A percentile compares a stretch with the other conserved stretches of the same genome.
Conservation (phyloP, 2,888 invertebrate genomes). For the Poecilus cupreus region DNA sequence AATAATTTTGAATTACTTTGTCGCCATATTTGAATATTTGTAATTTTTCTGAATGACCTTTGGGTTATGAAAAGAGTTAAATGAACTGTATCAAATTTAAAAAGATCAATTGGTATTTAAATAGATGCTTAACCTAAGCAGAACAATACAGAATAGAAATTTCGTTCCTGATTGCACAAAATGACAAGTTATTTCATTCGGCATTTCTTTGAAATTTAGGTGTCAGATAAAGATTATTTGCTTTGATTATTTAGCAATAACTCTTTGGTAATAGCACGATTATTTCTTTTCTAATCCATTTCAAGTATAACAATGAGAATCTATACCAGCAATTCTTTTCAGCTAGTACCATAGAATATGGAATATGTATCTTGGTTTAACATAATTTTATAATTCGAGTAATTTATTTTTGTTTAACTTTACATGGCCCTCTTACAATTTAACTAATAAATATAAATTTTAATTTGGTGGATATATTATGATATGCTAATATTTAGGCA, state of each 20-base stretch:
- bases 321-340: neutral
- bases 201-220: conserved; percentile 4
- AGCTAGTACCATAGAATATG: neutral
- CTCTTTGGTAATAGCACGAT: conserved; percentile 14
- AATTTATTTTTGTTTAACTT: too few relatives aligned
- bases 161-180: conserved; percentile 8
- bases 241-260: conserved; percentile 4
- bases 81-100: conserved; percentile 14
- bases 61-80: neutral
- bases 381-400: too few relatives aligned
- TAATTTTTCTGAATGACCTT: conserved; percentile 1
- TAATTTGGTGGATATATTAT: too few relatives aligned
- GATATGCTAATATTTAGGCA: too few relatives aligned
- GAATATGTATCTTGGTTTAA: neutral
- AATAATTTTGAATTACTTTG: too few relatives aligned
- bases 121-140: conserved; percentile 1
- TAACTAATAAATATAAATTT: too few relatives aligned
- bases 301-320: neutral
- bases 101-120: neutral
- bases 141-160: conserved; percentile 5
- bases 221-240: conserved; percentile 21
- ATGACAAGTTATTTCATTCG: conserved; percentile 22
- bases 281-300: neutral
- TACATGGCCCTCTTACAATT: too few relatives aligned
- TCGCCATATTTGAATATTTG: neutral